Percentiles rank a stretch among this genome's conserved stretches.
Conservation (phyloP, 2,113 vertebrate genomes). For the Hippocampus zosterae region DNA sequence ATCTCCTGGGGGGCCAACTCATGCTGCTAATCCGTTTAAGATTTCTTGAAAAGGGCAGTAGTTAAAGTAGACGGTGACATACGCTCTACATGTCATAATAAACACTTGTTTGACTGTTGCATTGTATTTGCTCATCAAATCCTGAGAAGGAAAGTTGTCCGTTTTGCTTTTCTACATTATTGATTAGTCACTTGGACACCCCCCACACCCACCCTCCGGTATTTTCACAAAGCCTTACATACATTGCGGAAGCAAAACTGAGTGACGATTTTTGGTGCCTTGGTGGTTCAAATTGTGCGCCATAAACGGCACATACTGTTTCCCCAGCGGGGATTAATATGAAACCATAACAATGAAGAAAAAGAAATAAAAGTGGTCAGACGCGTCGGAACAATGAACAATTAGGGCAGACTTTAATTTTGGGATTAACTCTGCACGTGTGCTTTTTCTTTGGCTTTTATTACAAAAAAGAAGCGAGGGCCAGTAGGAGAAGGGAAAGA, state of each 20-base stretch:
- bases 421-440: neutral
- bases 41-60: slow-evolving; percentile 6
- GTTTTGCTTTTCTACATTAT: neutral
- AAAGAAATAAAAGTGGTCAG: neutral
- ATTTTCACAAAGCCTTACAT: neutral
- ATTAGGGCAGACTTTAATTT: neutral
- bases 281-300: neutral
- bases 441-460: neutral
- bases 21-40: slow-evolving; percentile 12
- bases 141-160: neutral
- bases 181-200: neutral
- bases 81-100: neutral
- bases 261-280: neutral
- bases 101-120: neutral
- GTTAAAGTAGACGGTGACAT: neutral
- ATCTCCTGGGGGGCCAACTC: slow-evolving; percentile 18
- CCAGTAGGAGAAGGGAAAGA: neutral
- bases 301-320: neutral
- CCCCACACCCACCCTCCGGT: neutral
- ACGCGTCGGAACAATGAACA: neutral
- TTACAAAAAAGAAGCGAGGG: neutral
- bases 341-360: neutral
- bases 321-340: neutral
- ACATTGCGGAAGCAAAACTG: neutral
- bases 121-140: neutral